These are phyloP conservation scores for Calameuta filiformis DNA, from an alignment of 2,888 invertebrate genomes.

Conservation along the genomic window DNA sequence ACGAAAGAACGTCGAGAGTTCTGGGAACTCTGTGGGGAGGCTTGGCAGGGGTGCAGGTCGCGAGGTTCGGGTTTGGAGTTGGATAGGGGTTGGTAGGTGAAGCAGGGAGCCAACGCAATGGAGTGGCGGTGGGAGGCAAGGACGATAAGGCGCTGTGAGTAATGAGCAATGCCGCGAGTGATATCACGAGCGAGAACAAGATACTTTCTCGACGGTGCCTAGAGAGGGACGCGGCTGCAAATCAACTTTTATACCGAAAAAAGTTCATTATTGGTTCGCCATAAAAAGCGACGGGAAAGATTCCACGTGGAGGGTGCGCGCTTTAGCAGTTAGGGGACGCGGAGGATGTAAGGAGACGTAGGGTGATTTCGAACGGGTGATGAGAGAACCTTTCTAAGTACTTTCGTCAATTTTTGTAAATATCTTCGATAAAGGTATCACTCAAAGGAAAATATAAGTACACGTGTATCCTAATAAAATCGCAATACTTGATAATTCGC, in stretches of 20 bases:
- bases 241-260: conserved; percentile 63
- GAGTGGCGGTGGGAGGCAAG: conserved; percentile 47
- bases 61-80: conserved; percentile 25
- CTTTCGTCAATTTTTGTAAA: conserved; percentile 46
- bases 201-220: conserved; percentile 35
- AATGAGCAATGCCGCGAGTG: conserved; percentile 65
- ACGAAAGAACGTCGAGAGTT: neutral
- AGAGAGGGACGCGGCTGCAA: conserved; percentile 54
- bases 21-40: neutral
- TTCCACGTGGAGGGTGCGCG: conserved; percentile 34
- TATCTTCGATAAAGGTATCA: conserved; percentile 34
- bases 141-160: conserved; percentile 64
- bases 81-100: conserved; percentile 31
- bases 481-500: neutral
- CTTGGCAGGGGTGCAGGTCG: neutral
- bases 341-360: neutral
- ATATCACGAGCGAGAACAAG: conserved; percentile 59
- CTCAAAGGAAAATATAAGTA: neutral
- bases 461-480: neutral
- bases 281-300: conserved; percentile 53
- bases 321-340: conserved; percentile 24
- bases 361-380: conserved; percentile 9
- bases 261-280: conserved; percentile 65
- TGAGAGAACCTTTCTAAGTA: conserved; percentile 29
- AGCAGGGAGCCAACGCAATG: conserved; percentile 36